These are phyloP conservation scores for Neotoma lepida DNA, from an alignment of 2,113 vertebrate species.

Conservation along the genomic window DNA sequence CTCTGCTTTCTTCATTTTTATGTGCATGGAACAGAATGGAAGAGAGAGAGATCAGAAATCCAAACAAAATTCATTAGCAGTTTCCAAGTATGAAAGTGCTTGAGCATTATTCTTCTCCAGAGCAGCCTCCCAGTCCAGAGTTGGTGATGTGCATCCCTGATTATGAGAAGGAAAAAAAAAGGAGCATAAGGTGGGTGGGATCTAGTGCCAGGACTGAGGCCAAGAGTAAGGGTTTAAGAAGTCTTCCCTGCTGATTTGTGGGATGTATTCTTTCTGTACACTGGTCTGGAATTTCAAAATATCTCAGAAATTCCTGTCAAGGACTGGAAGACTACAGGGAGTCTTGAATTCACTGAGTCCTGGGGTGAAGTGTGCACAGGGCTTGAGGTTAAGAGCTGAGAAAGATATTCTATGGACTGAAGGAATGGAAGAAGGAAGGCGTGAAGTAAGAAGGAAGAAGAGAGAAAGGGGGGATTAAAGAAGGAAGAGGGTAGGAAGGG, in stretches of 20 bases:
- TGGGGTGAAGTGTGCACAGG: not conserved
- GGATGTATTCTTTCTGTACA: slow-evolving; percentile 38
- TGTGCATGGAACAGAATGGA: not conserved
- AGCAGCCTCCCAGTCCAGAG: not conserved
- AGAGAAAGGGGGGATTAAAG: not conserved
- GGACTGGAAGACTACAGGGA: not conserved
- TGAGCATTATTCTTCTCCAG: slow-evolving; percentile 7
- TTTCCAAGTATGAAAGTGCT: slow-evolving; percentile 11
- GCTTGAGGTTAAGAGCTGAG: slow-evolving; percentile 23
- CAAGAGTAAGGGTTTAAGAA: slow-evolving; percentile 38
- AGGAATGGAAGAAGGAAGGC: not conserved
- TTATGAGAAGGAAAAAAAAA: not conserved
- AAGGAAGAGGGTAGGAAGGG: not conserved
- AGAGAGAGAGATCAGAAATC: slow-evolving; percentile 17
- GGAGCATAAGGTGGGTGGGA: slow-evolving; percentile 56
- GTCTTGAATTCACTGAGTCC: not conserved
- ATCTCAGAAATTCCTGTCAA: slow-evolving; percentile 33
- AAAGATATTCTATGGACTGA: not conserved
- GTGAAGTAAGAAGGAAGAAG: not conserved
- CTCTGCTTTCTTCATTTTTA: slow-evolving; percentile 32
- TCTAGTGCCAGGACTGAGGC: slow-evolving; percentile 48
- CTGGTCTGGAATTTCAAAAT: slow-evolving; percentile 30
- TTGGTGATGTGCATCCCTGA: slow-evolving; percentile 56
- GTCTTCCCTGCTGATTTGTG: slow-evolving; percentile 10
- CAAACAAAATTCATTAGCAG: not conserved